Evolutionary conservation across 2,888 invertebrate genomes (phyloP).

Genomic region (Zhuqinia jingwanae): DNA sequence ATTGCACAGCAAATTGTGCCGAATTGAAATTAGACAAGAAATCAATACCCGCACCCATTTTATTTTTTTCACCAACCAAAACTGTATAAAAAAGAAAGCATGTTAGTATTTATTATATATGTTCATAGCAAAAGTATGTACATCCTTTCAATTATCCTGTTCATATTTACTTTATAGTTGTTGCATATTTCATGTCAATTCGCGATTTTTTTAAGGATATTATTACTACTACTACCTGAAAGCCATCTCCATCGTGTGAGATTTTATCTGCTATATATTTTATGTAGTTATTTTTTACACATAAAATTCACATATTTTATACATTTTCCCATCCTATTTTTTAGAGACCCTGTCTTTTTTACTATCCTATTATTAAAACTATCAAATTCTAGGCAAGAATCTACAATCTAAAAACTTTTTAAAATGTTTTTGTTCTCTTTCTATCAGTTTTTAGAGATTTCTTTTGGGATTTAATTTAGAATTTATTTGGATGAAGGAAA

Average conservation of each 20-base stretch:
- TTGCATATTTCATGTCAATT: neutral
- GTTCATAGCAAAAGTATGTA: too few species aligned
- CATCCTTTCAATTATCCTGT: too few species aligned
- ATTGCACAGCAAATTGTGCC: conserved; percentile 36
- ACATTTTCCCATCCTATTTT: neutral
- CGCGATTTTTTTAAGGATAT: neutral
- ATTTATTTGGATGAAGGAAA: conserved; percentile 40
- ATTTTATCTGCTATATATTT: neutral
- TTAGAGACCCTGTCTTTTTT: neutral
- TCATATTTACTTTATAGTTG: neutral
- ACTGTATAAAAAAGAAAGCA: neutral
- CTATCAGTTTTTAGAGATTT: conserved; percentile 21
- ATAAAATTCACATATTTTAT: neutral
- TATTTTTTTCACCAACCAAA: neutral
- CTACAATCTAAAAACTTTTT: neutral
- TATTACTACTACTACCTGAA: neutral
- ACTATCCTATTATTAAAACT: conserved; percentile 18
- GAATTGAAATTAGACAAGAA: conserved; percentile 55
- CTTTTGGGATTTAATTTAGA: conserved; percentile 42
- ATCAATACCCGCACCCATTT: conserved; percentile 40
- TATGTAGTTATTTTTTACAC: too few species aligned
- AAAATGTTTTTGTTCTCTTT: neutral
- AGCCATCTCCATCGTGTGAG: neutral
- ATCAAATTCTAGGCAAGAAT: neutral
- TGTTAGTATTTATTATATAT: neutral